phyloP scores from a whole-genome alignment of 2,888 invertebrate genomes.

The Eilema sororculum region DNA sequence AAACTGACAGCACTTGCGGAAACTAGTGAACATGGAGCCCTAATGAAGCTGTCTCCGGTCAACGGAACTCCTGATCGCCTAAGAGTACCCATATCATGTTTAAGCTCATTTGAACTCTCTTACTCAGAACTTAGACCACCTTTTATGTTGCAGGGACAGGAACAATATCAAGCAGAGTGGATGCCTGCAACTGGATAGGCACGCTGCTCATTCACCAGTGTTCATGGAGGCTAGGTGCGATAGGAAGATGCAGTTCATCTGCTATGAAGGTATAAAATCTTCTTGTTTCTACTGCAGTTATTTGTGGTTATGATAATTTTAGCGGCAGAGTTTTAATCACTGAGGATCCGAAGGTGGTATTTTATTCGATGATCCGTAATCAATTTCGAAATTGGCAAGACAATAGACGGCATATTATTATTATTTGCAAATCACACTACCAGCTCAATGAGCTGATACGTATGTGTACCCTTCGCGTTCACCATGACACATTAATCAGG shows the following conservation, averaged over 20 bases:
- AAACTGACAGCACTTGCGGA: background rate
- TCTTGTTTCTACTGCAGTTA: no score
- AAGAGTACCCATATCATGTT: background rate
- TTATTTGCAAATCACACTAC: no score
- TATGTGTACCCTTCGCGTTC: no score
- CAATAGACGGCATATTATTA: no score
- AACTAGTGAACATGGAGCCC: background rate
- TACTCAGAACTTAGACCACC: background rate
- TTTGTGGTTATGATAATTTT: no score
- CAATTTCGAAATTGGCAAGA: no score
- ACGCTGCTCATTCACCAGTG: constrained; percentile 71
- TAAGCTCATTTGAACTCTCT: background rate
- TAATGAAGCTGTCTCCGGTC: background rate
- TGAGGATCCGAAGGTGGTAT: no score
- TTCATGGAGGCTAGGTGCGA: constrained; percentile 83
- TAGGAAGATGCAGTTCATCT: constrained; percentile 83
- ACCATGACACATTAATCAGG: no score
- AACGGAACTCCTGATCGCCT: background rate
- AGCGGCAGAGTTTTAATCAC: no score
- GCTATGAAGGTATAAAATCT: constrained; percentile 73
- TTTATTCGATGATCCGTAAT: no score
- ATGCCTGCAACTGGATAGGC: constrained; percentile 82
- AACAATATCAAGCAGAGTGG: constrained; percentile 72
- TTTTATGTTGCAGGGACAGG: constrained; percentile 59
- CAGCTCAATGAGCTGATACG: no score